Evolutionary conservation across 2,797 vertebrate genomes (phyloP).

Genomic region (Pangasius mekongensis): DNA sequence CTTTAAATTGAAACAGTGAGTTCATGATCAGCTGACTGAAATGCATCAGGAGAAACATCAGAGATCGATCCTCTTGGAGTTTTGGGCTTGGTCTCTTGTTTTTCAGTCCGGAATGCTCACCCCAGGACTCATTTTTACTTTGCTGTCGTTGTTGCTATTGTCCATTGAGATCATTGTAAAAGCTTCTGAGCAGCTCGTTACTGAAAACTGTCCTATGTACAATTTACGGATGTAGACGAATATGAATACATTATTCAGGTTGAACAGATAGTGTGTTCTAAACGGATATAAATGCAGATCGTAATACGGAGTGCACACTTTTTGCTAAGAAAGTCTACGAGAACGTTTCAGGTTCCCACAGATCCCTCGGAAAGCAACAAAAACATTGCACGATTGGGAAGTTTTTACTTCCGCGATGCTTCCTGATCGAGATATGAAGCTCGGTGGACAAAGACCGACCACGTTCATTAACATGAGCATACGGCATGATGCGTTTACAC

Average conservation of each 20-base stretch:
- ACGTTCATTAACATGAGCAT: too few relatives aligned
- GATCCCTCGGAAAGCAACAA: too few relatives aligned
- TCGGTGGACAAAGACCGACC: too few relatives aligned
- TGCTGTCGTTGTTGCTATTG: not conserved
- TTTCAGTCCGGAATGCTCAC: not conserved
- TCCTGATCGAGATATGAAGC: too few relatives aligned
- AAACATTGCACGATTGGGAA: too few relatives aligned
- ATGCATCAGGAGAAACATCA: not conserved
- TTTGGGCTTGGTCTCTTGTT: not conserved
- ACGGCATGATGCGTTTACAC: too few relatives aligned
- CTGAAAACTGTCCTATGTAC: not conserved
- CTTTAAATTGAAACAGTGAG: not conserved
- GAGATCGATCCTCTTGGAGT: not conserved
- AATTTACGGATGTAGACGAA: too few relatives aligned
- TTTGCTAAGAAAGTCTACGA: not conserved
- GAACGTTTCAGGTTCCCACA: too few relatives aligned
- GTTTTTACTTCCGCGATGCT: too few relatives aligned
- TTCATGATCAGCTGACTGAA: not conserved
- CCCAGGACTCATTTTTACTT: not conserved
- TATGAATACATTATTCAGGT: not conserved
- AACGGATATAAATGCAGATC: not conserved
- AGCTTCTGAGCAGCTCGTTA: not conserved
- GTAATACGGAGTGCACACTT: not conserved
- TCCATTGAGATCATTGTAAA: not conserved
- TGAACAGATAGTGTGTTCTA: not conserved